Conservation (phyloP, 2,113 vertebrate species). For the Brachionichthys hirsutus region DNA sequence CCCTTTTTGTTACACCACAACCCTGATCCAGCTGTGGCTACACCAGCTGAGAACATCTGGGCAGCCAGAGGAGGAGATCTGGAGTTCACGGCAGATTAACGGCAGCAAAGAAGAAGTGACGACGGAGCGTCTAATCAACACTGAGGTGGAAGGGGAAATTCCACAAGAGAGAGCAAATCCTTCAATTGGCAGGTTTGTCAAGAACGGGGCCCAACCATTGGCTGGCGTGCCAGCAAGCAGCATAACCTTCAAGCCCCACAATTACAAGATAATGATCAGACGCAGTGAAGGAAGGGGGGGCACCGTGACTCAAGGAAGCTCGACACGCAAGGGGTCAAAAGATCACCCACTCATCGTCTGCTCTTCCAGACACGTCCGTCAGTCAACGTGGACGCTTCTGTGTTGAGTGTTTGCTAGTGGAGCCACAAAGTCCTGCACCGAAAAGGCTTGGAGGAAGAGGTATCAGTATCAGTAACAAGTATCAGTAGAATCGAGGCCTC, state of each 20-base stretch:
- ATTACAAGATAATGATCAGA: conserved; percentile 53
- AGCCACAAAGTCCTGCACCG: conserved; percentile 1
- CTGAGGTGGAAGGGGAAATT: too few species aligned
- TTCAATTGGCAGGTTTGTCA: conserved; percentile 38
- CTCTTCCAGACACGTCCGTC: conserved; percentile 32
- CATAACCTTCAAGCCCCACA: conserved; percentile 50
- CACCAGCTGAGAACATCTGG: conserved; percentile 38
- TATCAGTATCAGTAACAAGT: too few species aligned
- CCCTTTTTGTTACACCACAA: conserved; percentile 23
- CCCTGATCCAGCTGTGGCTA: conserved; percentile 35
- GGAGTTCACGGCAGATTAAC: conserved; percentile 38
- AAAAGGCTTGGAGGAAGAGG: too few species aligned
- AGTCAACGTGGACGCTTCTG: conserved; percentile 26
- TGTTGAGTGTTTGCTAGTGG: conserved; percentile 33
- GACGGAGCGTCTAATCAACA: too few species aligned
- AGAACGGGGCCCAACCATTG: conserved; percentile 15
- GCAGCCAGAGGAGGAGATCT: conserved; percentile 15
- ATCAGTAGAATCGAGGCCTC: not conserved
- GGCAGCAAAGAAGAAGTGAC: not conserved
- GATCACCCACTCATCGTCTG: conserved; percentile 41
- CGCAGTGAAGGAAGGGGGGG: conserved; percentile 28
- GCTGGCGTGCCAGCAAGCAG: conserved; percentile 16
- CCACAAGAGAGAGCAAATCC: not conserved
- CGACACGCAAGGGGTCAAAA: conserved; percentile 21
- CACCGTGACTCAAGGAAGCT: conserved; percentile 49